A percentile compares a stretch with the other conserved stretches of the same genome.
These are phyloP conservation scores for Scrobipalpa costella DNA, from an alignment of 2,888 invertebrate species.

Conservation along the genomic window DNA sequence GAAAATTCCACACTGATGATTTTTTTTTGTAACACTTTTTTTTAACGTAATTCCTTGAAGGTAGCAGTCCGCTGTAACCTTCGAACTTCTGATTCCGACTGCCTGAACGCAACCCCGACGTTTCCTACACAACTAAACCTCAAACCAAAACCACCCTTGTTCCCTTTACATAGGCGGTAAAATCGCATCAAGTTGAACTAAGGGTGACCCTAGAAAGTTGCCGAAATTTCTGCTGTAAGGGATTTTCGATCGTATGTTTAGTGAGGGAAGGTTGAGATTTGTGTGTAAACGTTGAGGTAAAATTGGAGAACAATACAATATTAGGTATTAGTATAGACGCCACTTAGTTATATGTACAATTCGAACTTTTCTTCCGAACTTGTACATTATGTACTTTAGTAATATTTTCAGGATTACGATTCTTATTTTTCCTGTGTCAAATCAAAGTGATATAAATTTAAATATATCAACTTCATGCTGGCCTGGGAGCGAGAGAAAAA, in stretches of 20 bases:
- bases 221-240: not conserved
- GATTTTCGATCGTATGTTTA: slow-evolving; percentile 9
- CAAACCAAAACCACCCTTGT: not conserved
- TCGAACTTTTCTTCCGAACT: slow-evolving; percentile 20
- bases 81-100: slow-evolving; percentile 13
- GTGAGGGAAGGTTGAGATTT: not conserved
- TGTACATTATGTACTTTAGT: too few species aligned
- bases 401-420: too few species aligned
- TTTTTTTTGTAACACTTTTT: not conserved
- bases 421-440: too few species aligned
- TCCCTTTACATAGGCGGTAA: not conserved
- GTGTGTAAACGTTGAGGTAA: slow-evolving; percentile 7
- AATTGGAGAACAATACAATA: slow-evolving; percentile 37
- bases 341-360: slow-evolving; percentile 25
- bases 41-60: not conserved
- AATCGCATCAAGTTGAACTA: not conserved
- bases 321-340: slow-evolving; percentile 38
- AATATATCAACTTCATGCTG: too few species aligned
- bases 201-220: not conserved
- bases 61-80: slow-evolving; percentile 4
- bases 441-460: too few species aligned
- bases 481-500: too few species aligned
- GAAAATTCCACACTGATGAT: not conserved
- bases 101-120: not conserved
- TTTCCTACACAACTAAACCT: not conserved